These are phyloP conservation scores for Nothocercus nigrocapillus DNA, from an alignment of 2,113 vertebrate genomes.

Conservation along the genomic window DNA sequence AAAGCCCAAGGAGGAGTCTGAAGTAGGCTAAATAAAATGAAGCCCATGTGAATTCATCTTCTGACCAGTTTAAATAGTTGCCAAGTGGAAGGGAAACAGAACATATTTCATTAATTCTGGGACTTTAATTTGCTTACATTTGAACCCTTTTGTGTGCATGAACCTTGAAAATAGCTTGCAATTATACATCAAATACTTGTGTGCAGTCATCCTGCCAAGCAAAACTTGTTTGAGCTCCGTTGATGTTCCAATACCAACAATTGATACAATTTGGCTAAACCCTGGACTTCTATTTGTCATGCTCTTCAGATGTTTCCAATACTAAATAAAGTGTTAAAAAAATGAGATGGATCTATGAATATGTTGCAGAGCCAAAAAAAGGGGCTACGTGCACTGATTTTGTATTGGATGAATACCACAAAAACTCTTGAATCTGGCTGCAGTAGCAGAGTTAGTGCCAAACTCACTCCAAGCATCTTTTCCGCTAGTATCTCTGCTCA, in stretches of 20 bases:
- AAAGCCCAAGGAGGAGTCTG: constrained; percentile 23
- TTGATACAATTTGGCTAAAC: constrained; percentile 49
- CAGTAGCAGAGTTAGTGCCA: neutral
- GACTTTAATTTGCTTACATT: constrained; percentile 50
- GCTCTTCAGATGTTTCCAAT: neutral
- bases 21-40: neutral
- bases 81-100: constrained; percentile 11
- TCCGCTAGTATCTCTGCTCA: neutral
- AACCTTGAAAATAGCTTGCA: constrained; percentile 45
- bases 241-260: constrained; percentile 61
- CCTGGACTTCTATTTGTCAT: constrained; percentile 31
- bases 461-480: neutral
- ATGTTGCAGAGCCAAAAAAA: neutral
- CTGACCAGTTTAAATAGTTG: constrained; percentile 57
- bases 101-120: constrained; percentile 29
- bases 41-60: neutral
- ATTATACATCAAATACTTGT: constrained; percentile 49
- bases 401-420: neutral
- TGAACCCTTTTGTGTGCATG: neutral
- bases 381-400: neutral
- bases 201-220: constrained; percentile 44
- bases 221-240: constrained; percentile 42
- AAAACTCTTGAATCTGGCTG: neutral
- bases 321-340: constrained; percentile 48
- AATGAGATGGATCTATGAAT: neutral